Conservation (phyloP, 2,888 invertebrate genomes). For the Nemapogon koenigi region DNA sequence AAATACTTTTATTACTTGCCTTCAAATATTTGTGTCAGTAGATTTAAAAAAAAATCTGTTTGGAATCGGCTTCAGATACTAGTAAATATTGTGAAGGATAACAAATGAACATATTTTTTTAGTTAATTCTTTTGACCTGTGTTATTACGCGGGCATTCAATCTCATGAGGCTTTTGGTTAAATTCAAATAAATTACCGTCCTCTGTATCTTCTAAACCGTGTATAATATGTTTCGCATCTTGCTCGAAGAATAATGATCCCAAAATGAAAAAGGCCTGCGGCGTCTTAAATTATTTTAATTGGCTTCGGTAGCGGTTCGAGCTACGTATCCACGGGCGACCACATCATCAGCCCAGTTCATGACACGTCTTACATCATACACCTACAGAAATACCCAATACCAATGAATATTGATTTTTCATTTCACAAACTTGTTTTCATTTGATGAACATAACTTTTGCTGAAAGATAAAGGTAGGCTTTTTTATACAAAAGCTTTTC, state of each 20-base stretch:
- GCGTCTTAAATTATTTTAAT: constrained; percentile 66
- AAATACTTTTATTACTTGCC: too few relatives aligned
- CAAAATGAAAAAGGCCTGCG: constrained; percentile 57
- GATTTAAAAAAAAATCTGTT: too few relatives aligned
- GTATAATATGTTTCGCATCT: constrained; percentile 55
- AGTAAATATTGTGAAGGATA: background rate
- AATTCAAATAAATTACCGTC: constrained; percentile 47
- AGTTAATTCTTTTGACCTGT: constrained; percentile 13
- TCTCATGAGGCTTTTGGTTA: constrained; percentile 25
- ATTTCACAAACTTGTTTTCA: too few relatives aligned
- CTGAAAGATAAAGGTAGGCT: too few relatives aligned
- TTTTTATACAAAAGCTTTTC: too few relatives aligned
- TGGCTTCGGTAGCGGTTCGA: constrained; percentile 60
- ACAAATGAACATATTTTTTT: background rate
- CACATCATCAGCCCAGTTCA: constrained; percentile 18
- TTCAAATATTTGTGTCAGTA: too few relatives aligned
- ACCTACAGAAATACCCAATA: too few relatives aligned
- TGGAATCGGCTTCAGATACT: too few relatives aligned
- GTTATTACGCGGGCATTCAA: constrained; percentile 18
- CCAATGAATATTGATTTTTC: too few relatives aligned
- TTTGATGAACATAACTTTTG: too few relatives aligned
- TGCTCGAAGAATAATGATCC: constrained; percentile 56
- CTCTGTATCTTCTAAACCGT: constrained; percentile 49
- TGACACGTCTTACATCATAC: constrained; percentile 11
- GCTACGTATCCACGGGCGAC: constrained; percentile 30